These are phyloP conservation scores for Calliphora vomitoria DNA, from an alignment of 2,888 invertebrate species.

Conservation along the genomic window DNA sequence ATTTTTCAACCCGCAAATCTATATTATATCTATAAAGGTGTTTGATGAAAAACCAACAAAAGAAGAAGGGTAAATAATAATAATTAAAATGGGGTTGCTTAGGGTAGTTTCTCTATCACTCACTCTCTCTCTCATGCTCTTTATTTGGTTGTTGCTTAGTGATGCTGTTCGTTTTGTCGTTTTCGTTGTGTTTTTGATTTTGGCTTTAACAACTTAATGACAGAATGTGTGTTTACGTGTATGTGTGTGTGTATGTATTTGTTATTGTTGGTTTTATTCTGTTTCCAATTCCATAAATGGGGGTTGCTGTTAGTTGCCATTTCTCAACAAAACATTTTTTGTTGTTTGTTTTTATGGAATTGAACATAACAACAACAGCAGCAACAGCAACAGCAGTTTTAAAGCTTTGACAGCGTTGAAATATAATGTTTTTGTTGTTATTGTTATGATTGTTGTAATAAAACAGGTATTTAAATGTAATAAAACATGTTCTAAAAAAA, in stretches of 20 bases:
- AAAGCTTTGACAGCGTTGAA: background rate
- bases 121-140: background rate
- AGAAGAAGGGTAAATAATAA: conserved; percentile 15
- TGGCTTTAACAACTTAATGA: background rate
- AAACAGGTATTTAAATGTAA: conserved; percentile 28
- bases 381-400: background rate
- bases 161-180: conserved; percentile 25
- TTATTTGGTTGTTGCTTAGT: conserved; percentile 27
- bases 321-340: conserved; percentile 1
- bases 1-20: conserved; percentile 65
- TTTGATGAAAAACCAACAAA: conserved; percentile 3
- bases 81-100: conserved; percentile 47
- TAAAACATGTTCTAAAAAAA: conserved; percentile 20
- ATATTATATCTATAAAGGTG: background rate
- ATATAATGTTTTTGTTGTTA: conserved; percentile 1
- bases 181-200: conserved; percentile 18
- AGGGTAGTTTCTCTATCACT: conserved; percentile 45
- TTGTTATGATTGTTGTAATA: conserved; percentile 10
- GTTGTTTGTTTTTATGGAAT: conserved; percentile 20
- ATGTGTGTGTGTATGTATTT: conserved; percentile 1
- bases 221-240: background rate
- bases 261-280: conserved; percentile 34
- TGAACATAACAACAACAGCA: conserved; percentile 29
- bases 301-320: conserved; percentile 52
- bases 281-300: conserved; percentile 62